Conservation (phyloP, 1,140 invertebrate genomes). For the Notospermus geniculatus region DNA sequence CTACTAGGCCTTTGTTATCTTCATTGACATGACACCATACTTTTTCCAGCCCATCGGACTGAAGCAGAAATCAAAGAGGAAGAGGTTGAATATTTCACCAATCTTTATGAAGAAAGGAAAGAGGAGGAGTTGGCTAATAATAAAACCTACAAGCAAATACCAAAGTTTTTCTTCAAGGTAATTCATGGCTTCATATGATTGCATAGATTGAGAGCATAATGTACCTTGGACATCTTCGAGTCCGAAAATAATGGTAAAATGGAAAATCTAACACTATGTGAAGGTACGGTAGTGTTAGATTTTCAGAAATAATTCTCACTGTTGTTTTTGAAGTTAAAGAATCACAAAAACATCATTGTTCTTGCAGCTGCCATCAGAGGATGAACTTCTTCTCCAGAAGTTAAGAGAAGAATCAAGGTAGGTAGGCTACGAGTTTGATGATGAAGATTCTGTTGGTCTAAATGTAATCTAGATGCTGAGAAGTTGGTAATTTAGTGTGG, state of each 20-base stretch:
- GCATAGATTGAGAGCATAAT: not conserved
- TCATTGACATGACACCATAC: too few species aligned
- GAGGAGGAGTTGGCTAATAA: conserved; percentile 39
- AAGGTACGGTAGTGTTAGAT: too few species aligned
- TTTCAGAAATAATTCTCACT: too few species aligned
- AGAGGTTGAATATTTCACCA: conserved; percentile 62
- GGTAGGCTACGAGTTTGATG: not conserved
- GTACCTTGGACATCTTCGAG: too few species aligned
- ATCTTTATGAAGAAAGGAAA: conserved; percentile 62
- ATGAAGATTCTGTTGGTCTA: not conserved
- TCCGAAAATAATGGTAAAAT: too few species aligned
- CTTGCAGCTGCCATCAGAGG: conserved; percentile 67
- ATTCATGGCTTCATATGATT: too few species aligned
- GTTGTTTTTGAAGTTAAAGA: too few species aligned
- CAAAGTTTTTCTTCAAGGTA: conserved; percentile 74
- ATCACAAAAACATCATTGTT: too few species aligned
- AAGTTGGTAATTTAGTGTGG: not conserved
- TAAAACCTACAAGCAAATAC: conserved; percentile 60
- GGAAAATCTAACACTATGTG: too few species aligned
- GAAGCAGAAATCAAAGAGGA: conserved; percentile 39
- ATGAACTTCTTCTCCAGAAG: conserved; percentile 74
- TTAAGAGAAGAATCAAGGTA: conserved; percentile 77
- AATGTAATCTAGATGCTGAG: not conserved
- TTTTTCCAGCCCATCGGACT: conserved; percentile 19
- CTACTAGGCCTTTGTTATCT: too few species aligned